These are phyloP conservation scores for Scolanthus callimorphus DNA, from an alignment of 92 coral and sea anemone genomes.

Conservation along the genomic window DNA sequence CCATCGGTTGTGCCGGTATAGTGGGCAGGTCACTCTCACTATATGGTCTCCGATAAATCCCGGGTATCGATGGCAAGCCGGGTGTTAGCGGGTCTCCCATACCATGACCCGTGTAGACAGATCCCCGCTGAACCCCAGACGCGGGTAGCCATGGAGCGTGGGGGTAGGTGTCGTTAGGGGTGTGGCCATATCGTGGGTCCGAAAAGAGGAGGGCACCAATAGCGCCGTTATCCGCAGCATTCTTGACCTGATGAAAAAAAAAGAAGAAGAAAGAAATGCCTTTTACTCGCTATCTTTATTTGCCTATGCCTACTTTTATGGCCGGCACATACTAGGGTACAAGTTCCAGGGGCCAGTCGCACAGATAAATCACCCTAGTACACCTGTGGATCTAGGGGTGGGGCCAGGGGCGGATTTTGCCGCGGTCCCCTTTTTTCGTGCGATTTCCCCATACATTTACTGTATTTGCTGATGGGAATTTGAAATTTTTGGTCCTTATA, in stretches of 20 bases:
- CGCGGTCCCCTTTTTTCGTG: too few relatives aligned
- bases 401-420: too few relatives aligned
- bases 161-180: conserved; percentile 54
- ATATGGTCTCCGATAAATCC: conserved; percentile 52
- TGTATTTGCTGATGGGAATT: too few relatives aligned
- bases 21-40: conserved; percentile 67
- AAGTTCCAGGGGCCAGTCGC: too few relatives aligned
- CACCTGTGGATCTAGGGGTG: too few relatives aligned
- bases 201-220: conserved; percentile 81
- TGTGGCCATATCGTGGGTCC: conserved; percentile 70
- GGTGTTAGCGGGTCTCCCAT: conserved; percentile 93
- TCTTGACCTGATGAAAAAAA: conserved; percentile 52
- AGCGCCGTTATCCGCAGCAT: conserved; percentile 77
- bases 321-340: too few relatives aligned
- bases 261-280: too few relatives aligned
- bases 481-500: too few relatives aligned
- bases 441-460: too few relatives aligned
- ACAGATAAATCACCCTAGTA: too few relatives aligned
- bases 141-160: conserved; percentile 80
- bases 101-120: conserved; percentile 60
- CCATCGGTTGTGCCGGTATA: conserved; percentile 92
- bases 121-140: conserved; percentile 85
- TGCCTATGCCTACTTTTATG: too few relatives aligned
- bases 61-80: conserved; percentile 73
- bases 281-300: too few relatives aligned